Evolutionary conservation across 2,113 vertebrate species (phyloP).

Genomic region (Neolamprologus caudopunctatus): DNA sequence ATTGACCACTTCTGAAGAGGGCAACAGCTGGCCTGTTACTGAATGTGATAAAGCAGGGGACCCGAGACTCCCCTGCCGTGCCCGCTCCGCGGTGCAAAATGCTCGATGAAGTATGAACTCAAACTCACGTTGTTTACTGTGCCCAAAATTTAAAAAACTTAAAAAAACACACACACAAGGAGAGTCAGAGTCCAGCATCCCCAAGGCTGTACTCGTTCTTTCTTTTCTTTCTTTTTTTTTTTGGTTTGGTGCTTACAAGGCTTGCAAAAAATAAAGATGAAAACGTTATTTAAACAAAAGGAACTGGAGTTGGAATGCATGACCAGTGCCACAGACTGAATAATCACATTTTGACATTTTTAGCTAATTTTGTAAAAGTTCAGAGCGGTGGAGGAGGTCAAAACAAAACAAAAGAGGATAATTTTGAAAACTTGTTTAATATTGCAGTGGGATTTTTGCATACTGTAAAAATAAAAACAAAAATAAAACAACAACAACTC

Average conservation of each 20-base stretch:
- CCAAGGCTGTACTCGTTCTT: constrained; percentile 38
- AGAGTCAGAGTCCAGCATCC: constrained; percentile 45
- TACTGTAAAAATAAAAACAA: constrained; percentile 22
- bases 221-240: neutral
- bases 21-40: constrained; percentile 81
- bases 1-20: constrained; percentile 97
- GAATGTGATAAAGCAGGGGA: constrained; percentile 72
- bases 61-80: neutral
- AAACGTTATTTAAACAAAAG: constrained; percentile 59
- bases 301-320: constrained; percentile 78
- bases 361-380: constrained; percentile 60
- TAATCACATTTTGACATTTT: constrained; percentile 62
- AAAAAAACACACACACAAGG: neutral
- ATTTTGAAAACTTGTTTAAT: constrained; percentile 46
- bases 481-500: neutral
- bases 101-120: constrained; percentile 77
- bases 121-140: constrained; percentile 62
- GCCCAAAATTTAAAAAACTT: constrained; percentile 24
- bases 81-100: constrained; percentile 51
- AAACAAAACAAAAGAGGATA: neutral
- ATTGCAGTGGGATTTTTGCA: constrained; percentile 40
- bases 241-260: constrained; percentile 72
- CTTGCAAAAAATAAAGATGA: constrained; percentile 77
- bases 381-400: neutral
- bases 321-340: constrained; percentile 70